Conservation (phyloP, 2,888 invertebrate genomes). For the Alcis repandata region DNA sequence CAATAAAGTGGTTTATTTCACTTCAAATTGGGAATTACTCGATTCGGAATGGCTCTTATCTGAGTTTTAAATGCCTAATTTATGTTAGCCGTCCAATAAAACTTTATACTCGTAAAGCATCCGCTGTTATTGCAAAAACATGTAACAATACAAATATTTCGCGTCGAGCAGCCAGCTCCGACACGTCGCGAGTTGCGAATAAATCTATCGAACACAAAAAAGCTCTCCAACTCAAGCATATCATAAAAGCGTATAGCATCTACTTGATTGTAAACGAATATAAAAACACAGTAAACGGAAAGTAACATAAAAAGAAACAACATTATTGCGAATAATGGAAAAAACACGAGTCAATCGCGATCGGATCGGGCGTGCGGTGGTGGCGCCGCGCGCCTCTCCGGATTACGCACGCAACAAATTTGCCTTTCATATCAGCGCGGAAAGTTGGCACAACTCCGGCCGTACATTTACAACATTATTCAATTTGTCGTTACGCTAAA, state of each 20-base stretch:
- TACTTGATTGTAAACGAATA: constrained; percentile 33
- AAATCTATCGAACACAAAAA: constrained; percentile 22
- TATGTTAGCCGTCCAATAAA: constrained; percentile 27
- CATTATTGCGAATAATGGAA: constrained; percentile 38
- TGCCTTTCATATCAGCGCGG: constrained; percentile 46
- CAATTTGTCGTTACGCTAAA: constrained; percentile 76
- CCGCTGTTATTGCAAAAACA: constrained; percentile 18
- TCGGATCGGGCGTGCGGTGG: constrained; percentile 20
- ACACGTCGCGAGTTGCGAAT: constrained; percentile 5
- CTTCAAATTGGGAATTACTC: constrained; percentile 54
- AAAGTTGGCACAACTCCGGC: constrained; percentile 52
- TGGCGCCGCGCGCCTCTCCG: constrained; percentile 32
- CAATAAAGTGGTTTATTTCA: constrained; percentile 59
- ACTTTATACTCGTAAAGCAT: constrained; percentile 9
- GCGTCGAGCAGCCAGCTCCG: neutral
- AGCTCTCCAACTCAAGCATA: constrained; percentile 17
- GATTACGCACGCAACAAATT: constrained; percentile 44
- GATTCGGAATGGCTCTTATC: constrained; percentile 34
- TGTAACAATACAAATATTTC: constrained; percentile 10
- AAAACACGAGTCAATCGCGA: constrained; percentile 39
- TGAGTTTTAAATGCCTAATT: constrained; percentile 37
- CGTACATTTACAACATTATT: constrained; percentile 70
- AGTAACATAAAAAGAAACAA: constrained; percentile 38
- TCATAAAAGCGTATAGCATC: constrained; percentile 26
- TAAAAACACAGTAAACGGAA: constrained; percentile 34